phyloP scores from a whole-genome alignment of 2,113 vertebrate genomes.

The Myrmecophaga tridactyla region DNA sequence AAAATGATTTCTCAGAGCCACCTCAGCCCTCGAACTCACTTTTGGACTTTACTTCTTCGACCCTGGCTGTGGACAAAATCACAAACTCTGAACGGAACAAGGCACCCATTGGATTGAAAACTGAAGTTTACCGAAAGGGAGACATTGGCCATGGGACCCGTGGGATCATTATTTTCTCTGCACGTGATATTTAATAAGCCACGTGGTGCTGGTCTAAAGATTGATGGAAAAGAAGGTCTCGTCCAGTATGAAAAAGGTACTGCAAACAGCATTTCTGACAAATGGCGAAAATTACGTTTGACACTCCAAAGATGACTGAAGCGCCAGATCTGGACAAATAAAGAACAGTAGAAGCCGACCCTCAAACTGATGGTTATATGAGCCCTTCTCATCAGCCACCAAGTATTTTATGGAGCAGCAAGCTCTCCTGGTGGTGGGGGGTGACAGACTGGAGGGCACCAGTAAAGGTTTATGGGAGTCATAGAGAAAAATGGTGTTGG shows the following conservation, averaged over 20 bases:
- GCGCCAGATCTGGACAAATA: not conserved
- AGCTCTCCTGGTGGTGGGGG: constrained; percentile 8
- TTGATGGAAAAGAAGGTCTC: not conserved
- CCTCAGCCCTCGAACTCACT: not conserved
- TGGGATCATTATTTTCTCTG: rapidly evolving
- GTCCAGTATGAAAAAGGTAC: not conserved
- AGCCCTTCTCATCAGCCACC: constrained; percentile 49
- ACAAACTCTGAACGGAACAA: not conserved
- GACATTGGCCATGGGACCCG: not conserved
- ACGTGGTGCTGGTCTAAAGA: not conserved
- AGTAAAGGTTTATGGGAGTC: constrained; percentile 71
- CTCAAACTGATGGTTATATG: not conserved
- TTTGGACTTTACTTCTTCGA: not conserved
- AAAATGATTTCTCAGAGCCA: not conserved
- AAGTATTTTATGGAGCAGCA: constrained; percentile 55
- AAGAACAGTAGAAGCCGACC: rapidly evolving
- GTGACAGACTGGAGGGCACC: constrained; percentile 82
- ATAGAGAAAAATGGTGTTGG: not conserved
- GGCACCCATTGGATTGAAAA: not conserved
- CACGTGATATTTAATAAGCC: not conserved
- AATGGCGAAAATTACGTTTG: not conserved
- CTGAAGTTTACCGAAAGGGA: not conserved
- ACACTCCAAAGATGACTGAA: not conserved
- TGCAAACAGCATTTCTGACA: not conserved
- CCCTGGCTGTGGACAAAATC: not conserved